Conservation (phyloP, 2,888 invertebrate genomes). For the Endotricha flammealis region DNA sequence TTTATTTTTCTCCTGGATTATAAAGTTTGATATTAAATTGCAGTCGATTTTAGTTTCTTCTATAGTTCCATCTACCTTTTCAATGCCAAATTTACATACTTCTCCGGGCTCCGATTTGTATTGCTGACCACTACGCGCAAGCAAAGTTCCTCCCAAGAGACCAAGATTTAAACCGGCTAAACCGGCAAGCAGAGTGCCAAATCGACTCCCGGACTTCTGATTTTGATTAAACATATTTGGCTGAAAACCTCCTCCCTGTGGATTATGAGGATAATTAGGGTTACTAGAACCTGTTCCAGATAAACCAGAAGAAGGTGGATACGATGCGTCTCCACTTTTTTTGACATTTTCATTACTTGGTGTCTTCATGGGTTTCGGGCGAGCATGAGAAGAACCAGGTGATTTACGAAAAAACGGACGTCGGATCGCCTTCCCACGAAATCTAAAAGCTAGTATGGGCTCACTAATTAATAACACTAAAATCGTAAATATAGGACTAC, state of each 20-base stretch:
- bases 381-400: too few relatives aligned
- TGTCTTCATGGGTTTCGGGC: too few relatives aligned
- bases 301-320: neutral
- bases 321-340: neutral
- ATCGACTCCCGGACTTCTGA: neutral
- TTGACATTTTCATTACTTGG: too few relatives aligned
- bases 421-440: too few relatives aligned
- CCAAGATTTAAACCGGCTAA: neutral
- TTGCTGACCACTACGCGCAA: neutral
- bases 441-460: too few relatives aligned
- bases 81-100: conserved; percentile 22
- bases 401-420: too few relatives aligned
- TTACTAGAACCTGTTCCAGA: neutral
- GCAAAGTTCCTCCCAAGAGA: neutral
- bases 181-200: neutral
- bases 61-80: conserved; percentile 11
- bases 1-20: neutral
- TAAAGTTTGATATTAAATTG: neutral
- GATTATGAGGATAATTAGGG: too few relatives aligned
- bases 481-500: too few relatives aligned
- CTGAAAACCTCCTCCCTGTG: too few relatives aligned
- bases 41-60: conserved; percentile 24
- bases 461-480: too few relatives aligned
- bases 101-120: conserved; percentile 7
- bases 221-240: neutral